Evolutionary conservation across 2,113 vertebrate species (phyloP).

Genomic region (Carassius carassius): DNA sequence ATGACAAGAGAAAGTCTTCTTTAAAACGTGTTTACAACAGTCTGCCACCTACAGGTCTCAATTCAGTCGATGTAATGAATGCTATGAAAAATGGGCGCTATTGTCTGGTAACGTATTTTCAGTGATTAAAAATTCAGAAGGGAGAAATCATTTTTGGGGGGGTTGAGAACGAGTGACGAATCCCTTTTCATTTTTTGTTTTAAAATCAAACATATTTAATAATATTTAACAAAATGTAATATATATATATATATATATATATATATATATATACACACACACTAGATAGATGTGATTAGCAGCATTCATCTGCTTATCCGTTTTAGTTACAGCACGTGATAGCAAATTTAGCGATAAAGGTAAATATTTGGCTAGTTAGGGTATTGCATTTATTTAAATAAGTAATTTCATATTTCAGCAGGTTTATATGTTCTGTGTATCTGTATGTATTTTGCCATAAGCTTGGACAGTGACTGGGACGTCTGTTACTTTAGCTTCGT

Average conservation of each 20-base stretch:
- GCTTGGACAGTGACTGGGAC: background rate
- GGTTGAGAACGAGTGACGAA: no score
- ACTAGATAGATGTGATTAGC: background rate
- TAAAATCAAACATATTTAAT: background rate
- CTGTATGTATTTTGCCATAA: background rate
- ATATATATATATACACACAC: no score
- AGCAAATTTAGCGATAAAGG: background rate
- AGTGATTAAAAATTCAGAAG: no score
- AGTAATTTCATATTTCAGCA: background rate
- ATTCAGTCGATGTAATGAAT: constrained; percentile 16
- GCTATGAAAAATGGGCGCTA: constrained; percentile 6
- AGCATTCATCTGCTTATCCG: constrained; percentile 18
- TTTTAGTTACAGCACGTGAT: background rate
- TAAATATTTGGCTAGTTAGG: background rate
- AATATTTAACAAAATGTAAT: no score
- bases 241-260: no score
- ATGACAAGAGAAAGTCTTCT: constrained; percentile 46
- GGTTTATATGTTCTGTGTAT: background rate
- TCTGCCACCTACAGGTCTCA: constrained; percentile 50
- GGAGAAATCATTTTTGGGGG: background rate
- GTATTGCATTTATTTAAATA: background rate
- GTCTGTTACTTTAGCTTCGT: background rate
- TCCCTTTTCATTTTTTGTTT: no score
- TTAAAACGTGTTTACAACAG: constrained; percentile 60
- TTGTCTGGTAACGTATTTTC: background rate